Percentiles rank a stretch among this genome's conserved stretches.
These are phyloP conservation scores for Hipparchia sbordonii DNA, from an alignment of 2,888 invertebrate genomes.

Conservation along the genomic window DNA sequence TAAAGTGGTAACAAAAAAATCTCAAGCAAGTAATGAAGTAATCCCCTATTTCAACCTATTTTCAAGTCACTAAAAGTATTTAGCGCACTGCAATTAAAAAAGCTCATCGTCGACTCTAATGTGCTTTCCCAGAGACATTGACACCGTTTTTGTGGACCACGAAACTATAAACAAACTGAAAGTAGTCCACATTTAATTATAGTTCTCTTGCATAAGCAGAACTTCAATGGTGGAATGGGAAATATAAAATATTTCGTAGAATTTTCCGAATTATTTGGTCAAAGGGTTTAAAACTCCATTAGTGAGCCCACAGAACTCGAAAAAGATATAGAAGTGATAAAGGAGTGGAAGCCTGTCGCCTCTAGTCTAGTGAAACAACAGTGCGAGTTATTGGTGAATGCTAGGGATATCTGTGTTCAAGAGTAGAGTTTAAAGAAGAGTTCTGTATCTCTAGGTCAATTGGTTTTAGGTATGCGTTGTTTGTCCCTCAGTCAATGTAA, in stretches of 20 bases:
- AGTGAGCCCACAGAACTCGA: too few relatives aligned
- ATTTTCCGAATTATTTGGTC: not conserved
- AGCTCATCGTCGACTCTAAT: slow-evolving; percentile 5
- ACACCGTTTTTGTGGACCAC: not conserved
- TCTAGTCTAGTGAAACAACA: too few relatives aligned
- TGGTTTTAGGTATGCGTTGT: too few relatives aligned
- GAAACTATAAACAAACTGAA: not conserved
- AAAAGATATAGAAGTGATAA: too few relatives aligned
- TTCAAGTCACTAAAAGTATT: not conserved
- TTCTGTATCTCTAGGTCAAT: too few relatives aligned
- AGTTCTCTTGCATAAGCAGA: not conserved
- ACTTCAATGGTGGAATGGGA: not conserved
- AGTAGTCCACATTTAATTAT: not conserved
- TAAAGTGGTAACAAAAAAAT: not conserved
- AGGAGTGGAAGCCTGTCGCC: too few relatives aligned
- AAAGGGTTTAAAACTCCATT: not conserved
- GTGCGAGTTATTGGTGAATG: too few relatives aligned
- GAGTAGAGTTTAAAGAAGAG: too few relatives aligned
- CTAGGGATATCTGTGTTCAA: too few relatives aligned
- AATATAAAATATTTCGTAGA: not conserved
- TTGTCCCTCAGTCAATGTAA: too few relatives aligned
- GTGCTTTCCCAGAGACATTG: slow-evolving; percentile 3
- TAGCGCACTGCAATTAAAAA: slow-evolving; percentile 8
- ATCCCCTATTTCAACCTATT: not conserved
- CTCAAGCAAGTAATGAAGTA: not conserved